Evolutionary conservation across 2,797 vertebrate species (phyloP).

Genomic region (Emydoidea blandingii): DNA sequence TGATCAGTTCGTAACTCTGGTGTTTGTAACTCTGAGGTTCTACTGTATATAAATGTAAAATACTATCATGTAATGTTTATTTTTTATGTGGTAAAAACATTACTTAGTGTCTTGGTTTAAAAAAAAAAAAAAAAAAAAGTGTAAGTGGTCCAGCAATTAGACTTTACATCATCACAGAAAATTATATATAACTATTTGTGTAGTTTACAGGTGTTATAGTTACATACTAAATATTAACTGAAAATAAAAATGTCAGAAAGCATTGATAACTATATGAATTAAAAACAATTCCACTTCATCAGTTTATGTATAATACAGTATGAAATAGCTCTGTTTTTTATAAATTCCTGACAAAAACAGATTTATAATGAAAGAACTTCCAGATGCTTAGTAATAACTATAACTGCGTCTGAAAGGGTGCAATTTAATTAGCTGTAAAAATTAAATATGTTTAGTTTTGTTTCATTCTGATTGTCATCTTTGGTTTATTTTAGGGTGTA

Average conservation of each 20-base stretch:
- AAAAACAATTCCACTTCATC: neutral
- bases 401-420: fast-evolving
- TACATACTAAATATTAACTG: neutral
- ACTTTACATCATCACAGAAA: neutral
- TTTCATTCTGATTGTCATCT: neutral
- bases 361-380: neutral
- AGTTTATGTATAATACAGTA: neutral
- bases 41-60: too few species aligned
- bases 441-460: neutral
- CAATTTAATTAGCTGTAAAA: neutral
- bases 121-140: neutral
- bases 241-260: neutral
- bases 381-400: neutral
- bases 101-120: fast-evolving
- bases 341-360: neutral
- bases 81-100: neutral
- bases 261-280: neutral
- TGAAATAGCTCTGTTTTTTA: neutral
- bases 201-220: neutral
- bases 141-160: neutral
- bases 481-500: conserved; percentile 85
- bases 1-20: too few species aligned
- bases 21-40: too few species aligned
- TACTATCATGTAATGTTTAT: too few species aligned
- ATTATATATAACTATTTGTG: neutral